These are phyloP conservation scores for Lemur catta DNA, from an alignment of 2,797 vertebrate genomes.

Conservation along the genomic window DNA sequence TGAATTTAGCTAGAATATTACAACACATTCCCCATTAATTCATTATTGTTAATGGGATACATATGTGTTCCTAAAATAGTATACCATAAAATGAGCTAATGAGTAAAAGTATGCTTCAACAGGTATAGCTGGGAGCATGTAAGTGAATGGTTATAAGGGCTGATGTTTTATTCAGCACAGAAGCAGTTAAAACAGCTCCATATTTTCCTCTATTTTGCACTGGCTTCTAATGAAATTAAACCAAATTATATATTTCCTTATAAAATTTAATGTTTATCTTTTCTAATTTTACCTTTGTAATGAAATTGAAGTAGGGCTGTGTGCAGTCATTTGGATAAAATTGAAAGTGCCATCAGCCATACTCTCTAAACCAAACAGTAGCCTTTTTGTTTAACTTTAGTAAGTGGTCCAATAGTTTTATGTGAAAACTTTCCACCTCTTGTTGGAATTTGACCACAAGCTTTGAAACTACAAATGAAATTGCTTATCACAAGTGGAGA, in stretches of 20 bases:
- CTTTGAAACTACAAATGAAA: slow-evolving; percentile 20
- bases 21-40: slow-evolving; percentile 47
- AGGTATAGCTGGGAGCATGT: background rate
- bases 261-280: slow-evolving; percentile 39
- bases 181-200: background rate
- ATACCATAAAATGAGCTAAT: slow-evolving; percentile 31
- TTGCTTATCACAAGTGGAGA: background rate
- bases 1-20: slow-evolving; percentile 66
- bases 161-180: slow-evolving; percentile 9
- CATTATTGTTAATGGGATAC: slow-evolving; percentile 58
- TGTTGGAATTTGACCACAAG: slow-evolving; percentile 4
- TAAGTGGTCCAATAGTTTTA: background rate
- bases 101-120: background rate
- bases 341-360: background rate
- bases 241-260: slow-evolving; percentile 1
- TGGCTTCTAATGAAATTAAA: slow-evolving; percentile 13
- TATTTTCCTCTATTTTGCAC: background rate
- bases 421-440: background rate
- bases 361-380: background rate
- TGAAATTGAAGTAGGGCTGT: slow-evolving; percentile 11
- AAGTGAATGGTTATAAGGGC: background rate
- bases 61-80: slow-evolving; percentile 34
- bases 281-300: slow-evolving; percentile 57
- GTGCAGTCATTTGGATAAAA: background rate
- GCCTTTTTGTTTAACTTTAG: background rate